Evolutionary conservation across 2,888 invertebrate species (phyloP), one percentile per base, ranked within the genome.

Genomic region (Calliopum simillimum): DNA sequence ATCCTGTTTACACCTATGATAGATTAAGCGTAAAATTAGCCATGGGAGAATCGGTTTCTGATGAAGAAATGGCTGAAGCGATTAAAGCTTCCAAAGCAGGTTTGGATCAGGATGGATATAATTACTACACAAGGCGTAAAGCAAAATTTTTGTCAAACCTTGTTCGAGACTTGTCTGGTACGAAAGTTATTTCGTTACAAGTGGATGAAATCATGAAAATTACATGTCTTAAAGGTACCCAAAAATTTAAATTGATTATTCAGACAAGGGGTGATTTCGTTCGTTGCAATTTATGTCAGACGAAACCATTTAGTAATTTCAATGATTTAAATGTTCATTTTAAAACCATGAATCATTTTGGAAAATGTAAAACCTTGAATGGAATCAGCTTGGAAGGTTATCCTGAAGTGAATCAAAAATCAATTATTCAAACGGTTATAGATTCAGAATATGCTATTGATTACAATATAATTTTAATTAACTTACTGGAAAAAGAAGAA

Each of bases 1-100:
- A 77, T 63, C 77, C 77, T 23, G 70, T 73, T 71, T 77, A 75
- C 55, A 77, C 76, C 13, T 70, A 70, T 69, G 68, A 66, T n/a
- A 76, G 73, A 44, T 43, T 55, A 2, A 63, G 59, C 21, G 58
- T 58, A 14, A 61, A 70, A 33, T 49, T 71, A 47, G 69, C 69
- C 44, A 71, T 51, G 44, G 72, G 71, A 19, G 68, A 64, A 70
- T 4, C 23, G 11, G 53, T 53, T 47, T 62, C 73, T 4, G 55
- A 73, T n/a, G 19, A 72, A 0, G 53, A 64, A 1, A 16, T 53
- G 3, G 58, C 69, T 47, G 47, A 16, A 33, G 70, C 56, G 5
- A 41, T 58, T 16, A 41, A 33, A 41, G 1, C 41, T 58, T n/a
- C 16, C 25, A 33, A 58, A 19, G 5, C 13, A 4, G 11, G 8